Evolutionary conservation across 2,888 invertebrate species (phyloP), one percentile per base, ranked within the genome.

Genomic region (Erpobdella octoculata): DNA sequence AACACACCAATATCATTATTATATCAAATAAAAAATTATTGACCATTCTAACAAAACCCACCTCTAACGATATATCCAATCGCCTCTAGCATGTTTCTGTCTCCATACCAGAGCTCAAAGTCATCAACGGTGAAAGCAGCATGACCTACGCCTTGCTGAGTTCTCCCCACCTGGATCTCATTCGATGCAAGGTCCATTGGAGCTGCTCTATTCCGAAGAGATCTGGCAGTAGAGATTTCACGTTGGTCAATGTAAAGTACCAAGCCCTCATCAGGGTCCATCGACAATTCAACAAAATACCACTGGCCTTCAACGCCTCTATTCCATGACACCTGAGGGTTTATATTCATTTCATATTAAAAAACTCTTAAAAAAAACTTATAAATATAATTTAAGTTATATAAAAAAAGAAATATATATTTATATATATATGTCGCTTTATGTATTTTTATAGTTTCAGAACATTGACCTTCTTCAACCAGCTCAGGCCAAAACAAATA

Each of bases 201-300:
- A 2, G 62, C n/a, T 35, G 31, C n/a, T 33, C 62, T 62, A 5
- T 62, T 28, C 53, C 18, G 25, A 35, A n/a, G 35, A 15, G 53
- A 37, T 36, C 53, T 48, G 46, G 69, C 36, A 5, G 33, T 35
- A 9, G 59, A 69, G 31, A 58, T 36, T 12, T 76, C 65, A 12
- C 75, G 73, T 15, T 77, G 78, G 74, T 82, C 76, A 5, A 80
- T 72, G 72, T 76, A 82, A 72, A 82, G 72, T 12, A 74, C 67
- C 9, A 81, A 72, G 6, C 81, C 77, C n/a, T 79, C 35, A 3
- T 31, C 62, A 2, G 71, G 70, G 28, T 73, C 64, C 80, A 81
- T 82, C 4, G 81, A 78, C 25, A 81, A 71, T 75, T 82, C 82
- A n/a, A 82, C 71, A 74, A 79, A 82, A 73, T 80, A 79, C 81